Evolutionary conservation across 2,113 vertebrate genomes (phyloP).

Genomic region (Phaethon lepturus): DNA sequence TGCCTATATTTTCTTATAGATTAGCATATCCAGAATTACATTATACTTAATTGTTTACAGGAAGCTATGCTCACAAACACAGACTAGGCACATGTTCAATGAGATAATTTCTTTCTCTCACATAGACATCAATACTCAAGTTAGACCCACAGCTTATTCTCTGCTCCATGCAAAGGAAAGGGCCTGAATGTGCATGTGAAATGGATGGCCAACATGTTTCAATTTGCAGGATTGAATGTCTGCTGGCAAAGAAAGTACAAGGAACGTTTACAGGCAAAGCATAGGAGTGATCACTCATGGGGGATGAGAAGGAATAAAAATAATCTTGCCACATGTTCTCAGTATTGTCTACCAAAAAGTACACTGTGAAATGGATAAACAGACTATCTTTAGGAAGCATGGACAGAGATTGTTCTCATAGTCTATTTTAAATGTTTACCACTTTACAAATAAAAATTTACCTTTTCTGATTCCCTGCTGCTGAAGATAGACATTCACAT

Average conservation of each 20-base stretch:
- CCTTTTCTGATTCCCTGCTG: background rate
- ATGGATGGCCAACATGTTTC: background rate
- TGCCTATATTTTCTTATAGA: background rate
- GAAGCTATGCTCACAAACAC: background rate
- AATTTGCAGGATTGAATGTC: background rate
- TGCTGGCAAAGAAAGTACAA: background rate
- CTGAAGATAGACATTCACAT: background rate
- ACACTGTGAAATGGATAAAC: background rate
- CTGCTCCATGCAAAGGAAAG: background rate
- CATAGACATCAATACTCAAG: background rate
- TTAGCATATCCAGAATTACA: background rate
- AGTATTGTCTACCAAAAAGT: background rate
- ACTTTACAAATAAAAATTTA: background rate
- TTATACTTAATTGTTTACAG: background rate
- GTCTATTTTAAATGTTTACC: background rate
- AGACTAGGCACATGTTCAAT: background rate
- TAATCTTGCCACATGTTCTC: background rate
- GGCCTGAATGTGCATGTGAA: fast-evolving
- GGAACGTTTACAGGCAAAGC: background rate
- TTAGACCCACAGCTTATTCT: background rate
- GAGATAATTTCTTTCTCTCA: background rate
- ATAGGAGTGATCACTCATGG: background rate
- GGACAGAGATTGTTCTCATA: background rate
- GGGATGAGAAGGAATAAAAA: background rate
- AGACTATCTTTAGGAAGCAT: background rate